Evolutionary conservation across 2,888 invertebrate species (phyloP).

Genomic region (Suillia variegata): DNA sequence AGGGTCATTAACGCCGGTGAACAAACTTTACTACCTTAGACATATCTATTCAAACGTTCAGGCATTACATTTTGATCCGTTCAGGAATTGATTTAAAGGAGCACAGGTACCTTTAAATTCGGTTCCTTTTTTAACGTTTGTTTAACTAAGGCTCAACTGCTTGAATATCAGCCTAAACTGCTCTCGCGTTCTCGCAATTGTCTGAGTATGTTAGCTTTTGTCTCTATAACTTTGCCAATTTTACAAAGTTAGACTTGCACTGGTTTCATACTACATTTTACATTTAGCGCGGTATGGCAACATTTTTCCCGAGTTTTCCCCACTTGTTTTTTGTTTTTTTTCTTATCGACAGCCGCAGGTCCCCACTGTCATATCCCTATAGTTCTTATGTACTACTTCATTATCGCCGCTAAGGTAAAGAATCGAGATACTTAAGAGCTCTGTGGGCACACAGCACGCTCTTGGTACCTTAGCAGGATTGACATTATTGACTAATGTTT

Average conservation of each 20-base stretch:
- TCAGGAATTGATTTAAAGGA: background rate
- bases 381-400: conserved; percentile 96
- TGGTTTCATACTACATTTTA: no score
- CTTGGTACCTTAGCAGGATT: conserved; percentile 90
- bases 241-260: no score
- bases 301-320: background rate
- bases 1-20: conserved; percentile 24
- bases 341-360: conserved; percentile 96
- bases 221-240: no score
- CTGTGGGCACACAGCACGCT: conserved; percentile 97
- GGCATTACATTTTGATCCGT: conserved; percentile 7
- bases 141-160: conserved; percentile 42
- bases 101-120: conserved; percentile 39
- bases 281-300: background rate
- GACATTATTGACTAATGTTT: conserved; percentile 93
- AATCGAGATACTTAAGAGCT: conserved; percentile 92
- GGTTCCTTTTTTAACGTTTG: conserved; percentile 59
- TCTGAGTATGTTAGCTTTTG: background rate
- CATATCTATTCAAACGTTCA: background rate
- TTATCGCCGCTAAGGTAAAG: conserved; percentile 93
- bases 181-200: no score
- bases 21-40: conserved; percentile 7
- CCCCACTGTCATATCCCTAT: conserved; percentile 98
- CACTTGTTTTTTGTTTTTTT: background rate
- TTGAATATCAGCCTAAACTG: conserved; percentile 52